A percentile compares a stretch with the other conserved stretches of the same genome.
Evolutionary conservation across 1,140 invertebrate species (phyloP).

Genomic region (Globodera ellingtonae): DNA sequence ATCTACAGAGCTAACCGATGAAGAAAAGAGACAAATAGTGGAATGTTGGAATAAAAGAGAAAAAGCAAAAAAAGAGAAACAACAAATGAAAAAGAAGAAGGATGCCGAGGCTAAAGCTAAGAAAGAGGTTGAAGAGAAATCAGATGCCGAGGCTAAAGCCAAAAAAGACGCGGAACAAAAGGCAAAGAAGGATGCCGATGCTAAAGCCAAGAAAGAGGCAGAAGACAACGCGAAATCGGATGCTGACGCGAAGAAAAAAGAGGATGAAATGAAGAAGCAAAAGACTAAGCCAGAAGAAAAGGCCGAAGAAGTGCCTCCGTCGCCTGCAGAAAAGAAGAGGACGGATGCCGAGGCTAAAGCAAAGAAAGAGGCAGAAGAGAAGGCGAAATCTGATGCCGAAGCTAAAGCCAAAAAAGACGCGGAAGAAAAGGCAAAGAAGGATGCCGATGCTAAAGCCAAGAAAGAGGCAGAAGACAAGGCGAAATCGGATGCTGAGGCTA

Average conservation of each 20-base stretch:
- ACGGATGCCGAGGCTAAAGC: neutral
- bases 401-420: too few species aligned
- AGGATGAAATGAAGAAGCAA: constrained; percentile 16
- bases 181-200: neutral
- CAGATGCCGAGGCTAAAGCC: neutral
- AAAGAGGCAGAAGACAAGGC: constrained; percentile 9
- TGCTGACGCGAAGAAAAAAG: constrained; percentile 8
- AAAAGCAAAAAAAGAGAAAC: neutral
- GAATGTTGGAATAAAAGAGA: neutral
- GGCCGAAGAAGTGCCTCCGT: neutral
- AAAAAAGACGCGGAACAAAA: constrained; percentile 1
- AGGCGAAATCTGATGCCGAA: neutral
- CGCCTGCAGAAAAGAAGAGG: neutral
- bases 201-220: neutral
- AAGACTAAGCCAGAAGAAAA: constrained; percentile 17
- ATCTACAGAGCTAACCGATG: neutral
- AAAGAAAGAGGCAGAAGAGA: constrained; percentile 19
- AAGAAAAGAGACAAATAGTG: neutral
- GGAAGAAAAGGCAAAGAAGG: constrained; percentile 12
- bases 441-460: constrained; percentile 9
- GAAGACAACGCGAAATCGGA: neutral
- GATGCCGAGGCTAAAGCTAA: neutral
- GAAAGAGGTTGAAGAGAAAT: neutral
- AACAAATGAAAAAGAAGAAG: too few species aligned
- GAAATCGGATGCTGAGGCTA: too few species aligned